Conservation (phyloP, 1,140 invertebrate species). For the Drosophila sp. region DNA sequence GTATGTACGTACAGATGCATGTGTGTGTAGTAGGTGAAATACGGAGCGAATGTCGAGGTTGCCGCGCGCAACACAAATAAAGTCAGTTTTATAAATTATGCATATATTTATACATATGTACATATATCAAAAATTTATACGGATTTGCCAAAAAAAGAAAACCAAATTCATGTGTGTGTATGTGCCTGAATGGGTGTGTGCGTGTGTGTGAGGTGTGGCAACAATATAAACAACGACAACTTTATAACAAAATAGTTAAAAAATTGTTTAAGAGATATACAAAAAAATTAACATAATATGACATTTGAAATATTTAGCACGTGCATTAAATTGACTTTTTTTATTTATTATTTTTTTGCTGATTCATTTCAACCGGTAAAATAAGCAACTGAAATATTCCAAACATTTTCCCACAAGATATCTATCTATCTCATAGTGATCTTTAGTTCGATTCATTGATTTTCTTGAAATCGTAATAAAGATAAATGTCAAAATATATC, state of each 20-base stretch:
- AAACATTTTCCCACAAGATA: too few species aligned
- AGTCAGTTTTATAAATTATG: conserved; percentile 18
- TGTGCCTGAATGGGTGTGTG: too few species aligned
- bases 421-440: too few species aligned
- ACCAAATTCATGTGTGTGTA: background rate
- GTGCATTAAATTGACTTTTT: background rate
- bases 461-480: too few species aligned
- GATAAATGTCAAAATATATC: too few species aligned
- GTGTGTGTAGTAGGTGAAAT: background rate
- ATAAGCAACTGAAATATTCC: background rate
- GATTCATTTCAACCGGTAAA: conserved; percentile 3
- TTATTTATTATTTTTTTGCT: background rate
- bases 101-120: background rate
- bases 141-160: conserved; percentile 22
- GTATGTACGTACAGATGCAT: background rate
- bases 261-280: conserved; percentile 4
- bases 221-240: conserved; percentile 11
- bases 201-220: conserved; percentile 11
- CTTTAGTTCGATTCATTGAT: too few species aligned
- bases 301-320: conserved; percentile 18
- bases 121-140: conserved; percentile 17
- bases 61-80: background rate
- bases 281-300: conserved; percentile 13
- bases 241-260: conserved; percentile 9
- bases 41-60: conserved; percentile 14